Evolutionary conservation across 2,113 vertebrate species (phyloP), one percentile per base, ranked within the genome.

Genomic region (Ranitomeya imitator): DNA sequence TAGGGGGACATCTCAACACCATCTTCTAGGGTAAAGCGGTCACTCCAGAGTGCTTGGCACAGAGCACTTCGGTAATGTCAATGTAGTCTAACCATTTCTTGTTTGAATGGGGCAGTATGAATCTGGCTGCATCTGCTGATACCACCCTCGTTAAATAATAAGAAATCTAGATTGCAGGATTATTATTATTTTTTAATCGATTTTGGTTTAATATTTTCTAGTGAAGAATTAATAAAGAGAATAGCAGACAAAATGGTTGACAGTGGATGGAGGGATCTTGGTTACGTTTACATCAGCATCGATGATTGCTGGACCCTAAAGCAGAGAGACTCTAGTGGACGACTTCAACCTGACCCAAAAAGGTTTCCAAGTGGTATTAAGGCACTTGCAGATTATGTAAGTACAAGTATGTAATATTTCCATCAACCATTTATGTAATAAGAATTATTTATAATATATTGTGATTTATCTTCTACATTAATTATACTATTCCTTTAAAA

Each of bases 351-450:
- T 52, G 89, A 91, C 21, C 87, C 86, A 11, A 78, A 76, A 1
- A 57, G 92, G 63, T 92, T 92, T 55, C 91, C 92, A 57, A 92
- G 85, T 74, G 91, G 91, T 9, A 92, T 92, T 31, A 92, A 92
- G 67, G 79, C 85, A 8, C 90, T 92, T 19, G 90, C 89, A 18
- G 91, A 92, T 69, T 92, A 92, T 54, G 91, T 92, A 67, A 90
- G 92, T 90, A 88, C 54, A 10, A 57, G 55, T 57, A 57, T 57
- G 1, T 11, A 57, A 57, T 11, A 11, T 9, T 57, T 57, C 12
- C 7, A 45, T 45, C 37, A 45, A 45, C 37, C 37, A 45, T 45
- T 45, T 45, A 45, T 45, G 37, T 45, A 45, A 45, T 4, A 45
- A 45, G 2, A 45, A 5, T 45, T 15, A 31, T 60, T 15, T 15